These are phyloP conservation scores for Idaea aversata DNA, from an alignment of 2,888 invertebrate genomes.

Conservation along the genomic window DNA sequence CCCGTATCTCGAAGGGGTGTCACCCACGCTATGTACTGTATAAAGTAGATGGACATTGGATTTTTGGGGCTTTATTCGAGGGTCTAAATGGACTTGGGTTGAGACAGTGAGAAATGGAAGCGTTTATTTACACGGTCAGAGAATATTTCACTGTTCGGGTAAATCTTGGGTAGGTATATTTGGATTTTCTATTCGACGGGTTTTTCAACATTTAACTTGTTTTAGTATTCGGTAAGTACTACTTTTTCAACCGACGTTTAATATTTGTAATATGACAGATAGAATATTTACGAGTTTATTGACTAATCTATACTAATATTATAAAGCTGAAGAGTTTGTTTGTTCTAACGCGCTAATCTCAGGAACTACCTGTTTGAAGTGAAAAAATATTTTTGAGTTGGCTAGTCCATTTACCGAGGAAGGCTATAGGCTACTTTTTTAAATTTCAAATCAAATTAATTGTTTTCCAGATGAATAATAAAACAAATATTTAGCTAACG, in stretches of 20 bases:
- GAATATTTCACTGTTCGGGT: slow-evolving; percentile 4
- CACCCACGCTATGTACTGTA: slow-evolving; percentile 60
- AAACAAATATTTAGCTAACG: too few relatives aligned
- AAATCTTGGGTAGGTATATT: background rate
- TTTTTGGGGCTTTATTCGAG: slow-evolving; percentile 27
- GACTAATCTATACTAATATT: too few relatives aligned
- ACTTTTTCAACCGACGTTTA: background rate
- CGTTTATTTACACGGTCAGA: slow-evolving; percentile 5
- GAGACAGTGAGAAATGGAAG: slow-evolving; percentile 4
- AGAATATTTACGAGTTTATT: background rate
- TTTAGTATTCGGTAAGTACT: background rate
- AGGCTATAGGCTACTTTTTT: too few relatives aligned
- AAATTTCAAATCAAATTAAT: too few relatives aligned
- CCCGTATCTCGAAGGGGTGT: slow-evolving; percentile 70
- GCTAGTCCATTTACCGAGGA: too few relatives aligned
- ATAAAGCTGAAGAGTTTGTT: too few relatives aligned
- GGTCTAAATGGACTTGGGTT: slow-evolving; percentile 19
- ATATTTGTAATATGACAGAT: background rate
- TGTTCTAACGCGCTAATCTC: too few relatives aligned
- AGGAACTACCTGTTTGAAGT: too few relatives aligned
- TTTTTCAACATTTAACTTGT: background rate
- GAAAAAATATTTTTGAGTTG: too few relatives aligned
- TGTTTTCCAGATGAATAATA: too few relatives aligned
- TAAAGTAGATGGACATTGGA: slow-evolving; percentile 52
- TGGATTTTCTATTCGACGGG: background rate